phyloP scores from a whole-genome alignment of 2,888 invertebrate species.

The Drosophila kambysellisi region DNA sequence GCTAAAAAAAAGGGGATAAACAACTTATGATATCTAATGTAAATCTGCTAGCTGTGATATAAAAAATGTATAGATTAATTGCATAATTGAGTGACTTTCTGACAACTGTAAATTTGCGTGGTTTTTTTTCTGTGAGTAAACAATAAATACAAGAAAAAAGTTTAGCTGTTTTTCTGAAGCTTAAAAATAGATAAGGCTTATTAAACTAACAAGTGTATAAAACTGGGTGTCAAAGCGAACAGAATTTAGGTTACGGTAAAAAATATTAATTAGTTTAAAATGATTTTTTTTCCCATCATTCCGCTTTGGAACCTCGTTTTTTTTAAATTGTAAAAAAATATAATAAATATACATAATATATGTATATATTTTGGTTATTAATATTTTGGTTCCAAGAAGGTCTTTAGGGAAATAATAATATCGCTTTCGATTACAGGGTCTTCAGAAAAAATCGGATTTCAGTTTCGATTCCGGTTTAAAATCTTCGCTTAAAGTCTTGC shows the following conservation, averaged over 20 bases:
- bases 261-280: not conserved
- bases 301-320: not conserved
- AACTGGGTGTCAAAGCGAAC: not conserved
- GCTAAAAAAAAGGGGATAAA: slow-evolving; percentile 8
- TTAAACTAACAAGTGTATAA: not conserved
- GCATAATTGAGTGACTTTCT: slow-evolving; percentile 32
- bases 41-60: slow-evolving; percentile 15
- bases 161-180: not conserved
- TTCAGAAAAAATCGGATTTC: not conserved
- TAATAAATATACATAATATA: not conserved
- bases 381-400: no score
- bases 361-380: not conserved
- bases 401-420: not conserved
- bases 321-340: not conserved
- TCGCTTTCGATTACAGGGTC: not conserved
- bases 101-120: slow-evolving; percentile 4
- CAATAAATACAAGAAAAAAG: not conserved
- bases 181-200: not conserved
- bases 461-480: not conserved
- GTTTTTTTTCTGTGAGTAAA: not conserved
- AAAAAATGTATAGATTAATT: slow-evolving; percentile 35
- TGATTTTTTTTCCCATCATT: not conserved
- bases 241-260: not conserved
- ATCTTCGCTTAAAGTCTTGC: not conserved
- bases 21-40: not conserved